Percentiles rank a stretch among this genome's conserved stretches.
Conservation (phyloP, 1,140 invertebrate genomes). For the Marisa cornuarietis region DNA sequence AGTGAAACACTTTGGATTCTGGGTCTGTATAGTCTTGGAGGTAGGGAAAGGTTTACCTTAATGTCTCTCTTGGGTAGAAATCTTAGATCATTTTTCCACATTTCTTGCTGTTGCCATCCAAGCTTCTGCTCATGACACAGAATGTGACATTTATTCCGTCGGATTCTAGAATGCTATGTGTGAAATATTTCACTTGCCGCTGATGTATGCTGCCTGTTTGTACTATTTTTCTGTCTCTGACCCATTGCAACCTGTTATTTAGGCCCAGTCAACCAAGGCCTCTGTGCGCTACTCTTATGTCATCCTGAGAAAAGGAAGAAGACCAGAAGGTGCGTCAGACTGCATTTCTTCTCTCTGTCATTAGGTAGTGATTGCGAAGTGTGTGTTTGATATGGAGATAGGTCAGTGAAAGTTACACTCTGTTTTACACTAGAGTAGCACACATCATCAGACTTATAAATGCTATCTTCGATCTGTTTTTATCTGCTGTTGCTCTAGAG, state of each 20-base stretch:
- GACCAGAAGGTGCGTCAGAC: slow-evolving; percentile 47
- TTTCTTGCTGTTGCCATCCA: too few species aligned
- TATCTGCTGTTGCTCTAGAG: neutral
- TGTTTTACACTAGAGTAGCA: neutral
- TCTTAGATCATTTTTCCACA: too few species aligned
- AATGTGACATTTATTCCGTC: neutral
- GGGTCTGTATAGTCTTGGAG: too few species aligned
- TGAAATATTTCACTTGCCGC: neutral
- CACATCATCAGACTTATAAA: too few species aligned
- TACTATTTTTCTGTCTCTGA: neutral
- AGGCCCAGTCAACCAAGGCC: slow-evolving; percentile 68
- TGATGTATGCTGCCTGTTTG: neutral
- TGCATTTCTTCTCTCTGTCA: slow-evolving; percentile 32
- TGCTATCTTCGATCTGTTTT: neutral
- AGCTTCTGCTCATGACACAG: neutral
- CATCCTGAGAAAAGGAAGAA: slow-evolving; percentile 80
- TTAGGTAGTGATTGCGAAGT: neutral
- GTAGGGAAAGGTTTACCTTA: too few species aligned
- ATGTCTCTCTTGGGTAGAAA: too few species aligned
- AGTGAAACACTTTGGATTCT: too few species aligned
- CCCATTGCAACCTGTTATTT: slow-evolving; percentile 62
- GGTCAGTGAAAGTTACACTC: too few species aligned
- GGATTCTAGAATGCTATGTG: neutral
- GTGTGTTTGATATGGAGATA: too few species aligned
- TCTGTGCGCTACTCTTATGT: slow-evolving; percentile 62